phyloP scores from a whole-genome alignment of 2,113 vertebrate genomes.

The Dromas ardeola region DNA sequence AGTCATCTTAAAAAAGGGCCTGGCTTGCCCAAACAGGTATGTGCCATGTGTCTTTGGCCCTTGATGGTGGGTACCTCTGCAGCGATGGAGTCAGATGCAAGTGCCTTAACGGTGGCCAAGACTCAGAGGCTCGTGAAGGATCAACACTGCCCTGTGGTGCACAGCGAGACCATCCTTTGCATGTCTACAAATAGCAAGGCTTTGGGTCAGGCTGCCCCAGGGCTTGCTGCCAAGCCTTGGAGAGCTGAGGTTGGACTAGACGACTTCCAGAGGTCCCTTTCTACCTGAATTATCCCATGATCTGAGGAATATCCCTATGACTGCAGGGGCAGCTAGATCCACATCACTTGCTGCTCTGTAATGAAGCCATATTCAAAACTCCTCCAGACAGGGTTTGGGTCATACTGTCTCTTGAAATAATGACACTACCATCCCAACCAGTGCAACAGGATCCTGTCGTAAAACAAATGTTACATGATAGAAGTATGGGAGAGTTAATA shows the following conservation, averaged over 20 bases:
- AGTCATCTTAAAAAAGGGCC: neutral
- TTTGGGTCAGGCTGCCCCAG: neutral
- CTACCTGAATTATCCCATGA: neutral
- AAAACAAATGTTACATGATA: neutral
- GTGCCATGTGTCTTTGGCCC: neutral
- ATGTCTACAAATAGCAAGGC: neutral
- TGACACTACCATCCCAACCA: neutral
- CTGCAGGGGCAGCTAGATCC: neutral
- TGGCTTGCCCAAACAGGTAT: constrained; percentile 22
- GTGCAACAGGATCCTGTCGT: neutral
- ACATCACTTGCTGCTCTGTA: neutral
- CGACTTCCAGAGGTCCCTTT: neutral
- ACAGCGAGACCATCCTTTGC: neutral
- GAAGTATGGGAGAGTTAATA: neutral
- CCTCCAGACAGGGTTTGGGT: neutral
- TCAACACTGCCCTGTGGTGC: neutral
- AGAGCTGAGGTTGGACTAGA: neutral
- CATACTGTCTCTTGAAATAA: neutral
- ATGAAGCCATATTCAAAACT: neutral
- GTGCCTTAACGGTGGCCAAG: neutral
- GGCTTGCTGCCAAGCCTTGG: neutral
- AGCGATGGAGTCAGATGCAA: neutral
- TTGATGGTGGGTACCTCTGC: neutral
- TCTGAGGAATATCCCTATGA: neutral
- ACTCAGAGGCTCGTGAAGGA: neutral